Evolutionary conservation across 2,797 vertebrate genomes (phyloP).

Genomic region (Pipistrellus kuhlii): DNA sequence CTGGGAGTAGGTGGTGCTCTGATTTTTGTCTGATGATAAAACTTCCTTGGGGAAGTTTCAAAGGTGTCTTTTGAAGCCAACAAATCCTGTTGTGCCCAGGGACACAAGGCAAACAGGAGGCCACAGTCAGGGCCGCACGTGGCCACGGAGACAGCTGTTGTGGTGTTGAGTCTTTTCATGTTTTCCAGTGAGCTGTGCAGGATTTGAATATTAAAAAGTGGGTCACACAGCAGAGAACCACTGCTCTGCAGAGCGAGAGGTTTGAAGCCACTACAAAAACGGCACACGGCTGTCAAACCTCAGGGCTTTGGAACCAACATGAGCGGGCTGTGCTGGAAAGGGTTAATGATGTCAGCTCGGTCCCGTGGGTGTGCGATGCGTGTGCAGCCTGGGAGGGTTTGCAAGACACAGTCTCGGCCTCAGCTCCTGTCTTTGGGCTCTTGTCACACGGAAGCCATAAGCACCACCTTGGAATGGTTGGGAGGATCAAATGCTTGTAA

Average conservation of each 20-base stretch:
- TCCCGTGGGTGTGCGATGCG: accelerated
- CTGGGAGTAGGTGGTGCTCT: no score
- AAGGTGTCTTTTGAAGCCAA: background rate
- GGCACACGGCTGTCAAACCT: background rate
- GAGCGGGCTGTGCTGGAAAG: background rate
- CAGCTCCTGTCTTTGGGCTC: background rate
- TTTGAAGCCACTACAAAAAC: background rate
- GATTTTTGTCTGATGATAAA: no score
- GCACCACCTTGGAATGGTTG: accelerated
- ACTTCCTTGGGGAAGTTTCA: background rate
- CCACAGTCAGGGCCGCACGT: background rate
- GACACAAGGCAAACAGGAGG: background rate
- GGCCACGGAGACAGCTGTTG: background rate
- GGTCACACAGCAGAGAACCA: background rate
- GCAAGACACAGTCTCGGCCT: background rate
- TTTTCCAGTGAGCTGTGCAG: background rate
- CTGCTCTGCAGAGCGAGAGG: background rate
- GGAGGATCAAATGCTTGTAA: background rate
- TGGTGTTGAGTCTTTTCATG: background rate
- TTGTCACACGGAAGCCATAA: background rate
- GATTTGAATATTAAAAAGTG: background rate
- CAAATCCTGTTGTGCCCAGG: background rate
- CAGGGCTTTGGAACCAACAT: background rate
- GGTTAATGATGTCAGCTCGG: background rate
- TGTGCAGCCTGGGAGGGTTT: background rate